Percentiles rank a stretch among this genome's conserved stretches.
These are phyloP conservation scores for Motacilla tschutschensis DNA, from an alignment of 2,113 vertebrate genomes.

Conservation along the genomic window DNA sequence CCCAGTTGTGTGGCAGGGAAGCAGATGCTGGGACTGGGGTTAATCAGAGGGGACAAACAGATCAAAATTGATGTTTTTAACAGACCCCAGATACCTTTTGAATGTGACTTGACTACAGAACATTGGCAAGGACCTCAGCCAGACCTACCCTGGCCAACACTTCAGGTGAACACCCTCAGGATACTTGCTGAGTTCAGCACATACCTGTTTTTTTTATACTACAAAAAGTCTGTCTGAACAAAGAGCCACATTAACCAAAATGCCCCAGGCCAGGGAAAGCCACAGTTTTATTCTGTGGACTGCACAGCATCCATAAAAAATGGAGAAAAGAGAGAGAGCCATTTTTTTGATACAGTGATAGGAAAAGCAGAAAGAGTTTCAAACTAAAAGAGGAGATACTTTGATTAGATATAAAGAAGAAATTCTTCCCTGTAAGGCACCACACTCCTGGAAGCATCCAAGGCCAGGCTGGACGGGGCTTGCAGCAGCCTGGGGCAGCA, in stretches of 20 bases:
- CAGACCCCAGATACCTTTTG: not conserved
- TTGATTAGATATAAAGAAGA: not conserved
- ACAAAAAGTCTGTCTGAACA: not conserved
- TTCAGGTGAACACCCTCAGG: not conserved
- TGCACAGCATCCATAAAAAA: not conserved
- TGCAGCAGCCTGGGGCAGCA: not conserved
- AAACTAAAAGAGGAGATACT: not conserved
- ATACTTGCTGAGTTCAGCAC: not conserved
- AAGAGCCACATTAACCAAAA: not conserved
- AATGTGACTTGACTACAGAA: not conserved
- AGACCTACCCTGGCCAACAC: not conserved
- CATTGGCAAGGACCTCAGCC: not conserved
- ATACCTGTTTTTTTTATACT: not conserved
- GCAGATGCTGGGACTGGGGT: no score
- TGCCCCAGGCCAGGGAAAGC: not conserved
- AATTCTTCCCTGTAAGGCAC: not conserved
- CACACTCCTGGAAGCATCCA: not conserved
- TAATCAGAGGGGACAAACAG: not conserved
- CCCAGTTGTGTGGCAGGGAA: not conserved
- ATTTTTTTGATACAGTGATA: not conserved
- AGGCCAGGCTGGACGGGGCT: not conserved
- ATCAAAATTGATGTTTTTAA: not conserved
- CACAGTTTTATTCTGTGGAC: not conserved
- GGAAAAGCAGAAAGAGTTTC: not conserved
- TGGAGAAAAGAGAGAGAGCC: not conserved